These are phyloP conservation scores for Pelecanoides urinatrix DNA, from an alignment of 2,113 vertebrate genomes.

Conservation along the genomic window DNA sequence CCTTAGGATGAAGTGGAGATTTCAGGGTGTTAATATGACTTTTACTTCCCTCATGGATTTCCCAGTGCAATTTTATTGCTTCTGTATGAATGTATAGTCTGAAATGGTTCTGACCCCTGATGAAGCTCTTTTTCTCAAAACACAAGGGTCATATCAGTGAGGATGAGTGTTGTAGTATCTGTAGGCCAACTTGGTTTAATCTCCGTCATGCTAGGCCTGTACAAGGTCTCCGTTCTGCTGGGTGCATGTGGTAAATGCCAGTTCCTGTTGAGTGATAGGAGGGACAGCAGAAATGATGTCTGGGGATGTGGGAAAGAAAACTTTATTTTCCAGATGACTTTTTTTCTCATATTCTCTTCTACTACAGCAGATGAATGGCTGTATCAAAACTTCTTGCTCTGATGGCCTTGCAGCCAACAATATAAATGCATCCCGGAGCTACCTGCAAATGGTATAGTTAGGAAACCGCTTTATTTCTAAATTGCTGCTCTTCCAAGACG, in stretches of 20 bases:
- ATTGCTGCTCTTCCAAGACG: not conserved
- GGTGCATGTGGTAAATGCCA: not conserved
- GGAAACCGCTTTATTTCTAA: not conserved
- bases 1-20: not conserved
- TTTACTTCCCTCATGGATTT: not conserved
- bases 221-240: not conserved
- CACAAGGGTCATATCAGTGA: not conserved
- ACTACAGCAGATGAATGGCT: not conserved
- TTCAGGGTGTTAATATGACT: not conserved
- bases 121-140: not conserved
- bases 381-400: not conserved
- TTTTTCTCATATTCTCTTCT: not conserved
- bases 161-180: not conserved
- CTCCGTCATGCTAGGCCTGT: not conserved
- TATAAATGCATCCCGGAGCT: not conserved
- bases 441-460: not conserved
- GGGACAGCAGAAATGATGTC: not conserved
- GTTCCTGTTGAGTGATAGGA: accelerated
- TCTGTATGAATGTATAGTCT: not conserved
- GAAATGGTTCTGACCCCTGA: not conserved
- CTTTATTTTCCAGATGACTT: not conserved
- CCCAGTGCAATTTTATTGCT: not conserved
- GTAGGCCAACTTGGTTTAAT: not conserved
- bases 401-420: not conserved
- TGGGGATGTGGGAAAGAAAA: not conserved